Evolutionary conservation across 2,888 invertebrate genomes (phyloP).

Genomic region (Chironomus tentans): DNA sequence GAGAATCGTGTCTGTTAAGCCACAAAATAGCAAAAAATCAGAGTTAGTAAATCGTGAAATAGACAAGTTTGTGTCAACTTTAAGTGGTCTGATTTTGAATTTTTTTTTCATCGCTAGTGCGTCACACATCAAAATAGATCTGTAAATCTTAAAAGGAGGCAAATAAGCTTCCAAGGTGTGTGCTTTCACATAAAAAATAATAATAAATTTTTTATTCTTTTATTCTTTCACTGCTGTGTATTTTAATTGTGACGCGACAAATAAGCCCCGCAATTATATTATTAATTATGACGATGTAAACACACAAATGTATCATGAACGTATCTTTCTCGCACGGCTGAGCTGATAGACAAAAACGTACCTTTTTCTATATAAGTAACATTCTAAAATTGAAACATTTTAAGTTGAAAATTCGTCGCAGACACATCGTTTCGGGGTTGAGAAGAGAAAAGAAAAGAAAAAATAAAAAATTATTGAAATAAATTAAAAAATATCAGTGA

Average conservation of each 20-base stretch:
- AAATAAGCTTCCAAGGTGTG: no score
- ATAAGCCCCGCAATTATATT: not conserved
- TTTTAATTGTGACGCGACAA: not conserved
- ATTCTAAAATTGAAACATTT: constrained; percentile 16
- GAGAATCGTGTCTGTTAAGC: not conserved
- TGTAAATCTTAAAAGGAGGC: no score
- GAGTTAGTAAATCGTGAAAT: not conserved
- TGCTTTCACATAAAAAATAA: no score
- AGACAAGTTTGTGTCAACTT: not conserved
- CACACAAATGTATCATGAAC: not conserved
- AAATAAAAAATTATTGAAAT: not conserved
- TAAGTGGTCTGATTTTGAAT: not conserved
- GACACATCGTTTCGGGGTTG: not conserved
- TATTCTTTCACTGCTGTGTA: not conserved
- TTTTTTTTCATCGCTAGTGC: not conserved
- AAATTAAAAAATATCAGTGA: no score
- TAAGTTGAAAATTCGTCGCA: constrained; percentile 9
- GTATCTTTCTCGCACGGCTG: not conserved
- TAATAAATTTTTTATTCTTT: no score
- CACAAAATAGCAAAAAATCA: not conserved
- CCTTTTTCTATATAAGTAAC: constrained; percentile 12
- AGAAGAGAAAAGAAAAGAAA: not conserved
- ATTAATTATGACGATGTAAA: not conserved
- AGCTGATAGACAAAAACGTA: not conserved
- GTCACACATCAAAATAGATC: no score